Percentiles rank a stretch among this genome's conserved stretches.
phyloP scores from a whole-genome alignment of 2,888 invertebrate genomes.

The Trachelus stipa region DNA sequence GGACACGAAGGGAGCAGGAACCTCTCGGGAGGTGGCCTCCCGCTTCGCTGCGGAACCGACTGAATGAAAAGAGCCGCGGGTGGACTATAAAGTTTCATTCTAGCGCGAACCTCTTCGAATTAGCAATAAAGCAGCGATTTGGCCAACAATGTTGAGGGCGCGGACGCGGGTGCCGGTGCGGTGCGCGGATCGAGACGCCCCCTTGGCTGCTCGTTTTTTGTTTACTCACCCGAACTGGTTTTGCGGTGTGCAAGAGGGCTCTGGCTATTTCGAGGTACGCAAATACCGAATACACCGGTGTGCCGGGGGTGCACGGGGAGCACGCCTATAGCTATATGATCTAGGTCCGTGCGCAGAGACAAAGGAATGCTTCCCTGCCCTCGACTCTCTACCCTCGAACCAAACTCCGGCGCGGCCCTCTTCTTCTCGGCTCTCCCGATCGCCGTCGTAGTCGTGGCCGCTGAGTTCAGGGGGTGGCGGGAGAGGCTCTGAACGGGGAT shows the following conservation, averaged over 20 bases:
- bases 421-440: constrained; percentile 52
- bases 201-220: constrained; percentile 60
- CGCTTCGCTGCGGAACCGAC: constrained; percentile 24
- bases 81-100: constrained; percentile 61
- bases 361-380: constrained; percentile 58
- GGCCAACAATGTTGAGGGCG: constrained; percentile 47
- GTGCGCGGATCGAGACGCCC: constrained; percentile 25
- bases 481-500: constrained; percentile 31
- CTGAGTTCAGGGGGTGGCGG: constrained; percentile 14
- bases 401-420: constrained; percentile 63
- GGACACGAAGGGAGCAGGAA: no score
- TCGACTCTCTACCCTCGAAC: constrained; percentile 39
- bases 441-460: constrained; percentile 42
- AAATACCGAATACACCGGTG: constrained; percentile 22
- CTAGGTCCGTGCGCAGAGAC: constrained; percentile 59
- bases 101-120: constrained; percentile 58
- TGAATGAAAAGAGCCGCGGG: constrained; percentile 38
- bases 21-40: background rate
- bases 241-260: constrained; percentile 47
- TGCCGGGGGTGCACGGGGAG: constrained; percentile 21
- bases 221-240: constrained; percentile 67
- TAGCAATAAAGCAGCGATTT: constrained; percentile 62
- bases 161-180: constrained; percentile 28
- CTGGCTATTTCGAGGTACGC: constrained; percentile 48
- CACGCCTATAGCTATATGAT: constrained; percentile 31